phyloP scores from a whole-genome alignment of 1,140 invertebrate species.

The Lepeophtheirus salmonis region DNA sequence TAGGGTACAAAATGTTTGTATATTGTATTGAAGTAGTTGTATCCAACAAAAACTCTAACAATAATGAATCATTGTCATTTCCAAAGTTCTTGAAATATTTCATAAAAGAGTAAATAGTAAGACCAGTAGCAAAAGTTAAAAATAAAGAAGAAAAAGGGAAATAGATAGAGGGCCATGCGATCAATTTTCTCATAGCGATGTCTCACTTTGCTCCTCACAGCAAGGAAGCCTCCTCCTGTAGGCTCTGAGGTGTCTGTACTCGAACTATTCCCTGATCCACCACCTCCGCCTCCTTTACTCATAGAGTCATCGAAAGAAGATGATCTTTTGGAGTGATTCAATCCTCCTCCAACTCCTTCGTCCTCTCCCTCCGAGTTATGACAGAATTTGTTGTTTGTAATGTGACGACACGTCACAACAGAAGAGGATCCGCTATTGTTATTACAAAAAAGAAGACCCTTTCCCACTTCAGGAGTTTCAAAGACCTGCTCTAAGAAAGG shows the following conservation, averaged over 20 bases:
- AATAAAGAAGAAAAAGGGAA: slow-evolving; percentile 14
- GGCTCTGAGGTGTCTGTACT: background rate
- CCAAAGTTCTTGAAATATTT: slow-evolving; percentile 14
- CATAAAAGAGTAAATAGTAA: slow-evolving; percentile 9
- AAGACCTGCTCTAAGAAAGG: background rate
- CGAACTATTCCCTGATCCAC: background rate
- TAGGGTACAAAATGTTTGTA: too few species aligned
- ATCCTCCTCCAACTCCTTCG: background rate
- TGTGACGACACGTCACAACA: background rate
- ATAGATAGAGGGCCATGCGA: slow-evolving; percentile 14
- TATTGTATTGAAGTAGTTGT: too few species aligned
- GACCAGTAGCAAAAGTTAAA: slow-evolving; percentile 18
- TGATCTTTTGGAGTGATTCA: too few species aligned
- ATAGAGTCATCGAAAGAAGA: background rate
- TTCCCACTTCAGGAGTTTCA: background rate
- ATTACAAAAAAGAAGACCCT: background rate
- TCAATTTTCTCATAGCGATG: slow-evolving; percentile 7
- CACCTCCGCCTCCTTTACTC: background rate
- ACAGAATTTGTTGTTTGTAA: too few species aligned
- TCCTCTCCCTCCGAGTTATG: background rate
- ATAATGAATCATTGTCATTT: too few species aligned
- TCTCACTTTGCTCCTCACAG: background rate
- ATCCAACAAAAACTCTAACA: too few species aligned
- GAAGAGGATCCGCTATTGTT: background rate
- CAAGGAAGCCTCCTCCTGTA: background rate